phyloP scores from a whole-genome alignment of 2,797 vertebrate species.

The Chloroceryle inda region DNA sequence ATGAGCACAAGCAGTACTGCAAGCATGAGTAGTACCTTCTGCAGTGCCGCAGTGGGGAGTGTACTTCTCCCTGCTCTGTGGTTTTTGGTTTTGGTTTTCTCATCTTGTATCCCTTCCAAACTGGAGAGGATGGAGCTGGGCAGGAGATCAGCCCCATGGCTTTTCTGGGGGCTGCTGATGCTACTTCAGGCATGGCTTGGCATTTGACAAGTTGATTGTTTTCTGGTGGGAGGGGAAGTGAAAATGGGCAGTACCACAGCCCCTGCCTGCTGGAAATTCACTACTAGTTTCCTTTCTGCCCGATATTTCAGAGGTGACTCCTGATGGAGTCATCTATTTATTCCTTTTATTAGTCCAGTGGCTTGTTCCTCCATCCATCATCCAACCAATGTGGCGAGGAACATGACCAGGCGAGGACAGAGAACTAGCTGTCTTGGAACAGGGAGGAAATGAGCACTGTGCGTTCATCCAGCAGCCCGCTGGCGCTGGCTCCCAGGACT shows the following conservation, averaged over 20 bases:
- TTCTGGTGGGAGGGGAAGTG: neutral
- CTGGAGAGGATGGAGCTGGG: rapidly evolving
- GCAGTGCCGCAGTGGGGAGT: rapidly evolving
- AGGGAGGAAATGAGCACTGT: neutral
- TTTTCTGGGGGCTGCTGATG: neutral
- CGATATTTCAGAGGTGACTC: neutral
- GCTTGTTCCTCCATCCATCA: neutral
- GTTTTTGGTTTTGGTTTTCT: neutral
- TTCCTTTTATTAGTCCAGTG: neutral
- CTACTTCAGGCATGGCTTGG: neutral
- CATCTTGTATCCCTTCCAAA: neutral
- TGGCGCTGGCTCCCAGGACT: neutral
- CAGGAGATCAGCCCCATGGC: neutral
- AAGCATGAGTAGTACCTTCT: neutral
- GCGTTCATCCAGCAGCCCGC: neutral
- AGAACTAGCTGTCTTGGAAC: neutral
- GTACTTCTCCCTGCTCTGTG: neutral
- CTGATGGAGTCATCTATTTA: neutral
- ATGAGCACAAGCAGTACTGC: rapidly evolving
- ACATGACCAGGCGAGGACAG: neutral
- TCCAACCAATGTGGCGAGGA: neutral
- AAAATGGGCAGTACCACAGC: neutral
- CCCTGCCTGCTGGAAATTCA: neutral
- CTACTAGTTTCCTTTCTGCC: neutral
- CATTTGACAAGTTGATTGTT: neutral